phyloP scores from a whole-genome alignment of 2,888 invertebrate genomes.

The Calephelis perditalis region DNA sequence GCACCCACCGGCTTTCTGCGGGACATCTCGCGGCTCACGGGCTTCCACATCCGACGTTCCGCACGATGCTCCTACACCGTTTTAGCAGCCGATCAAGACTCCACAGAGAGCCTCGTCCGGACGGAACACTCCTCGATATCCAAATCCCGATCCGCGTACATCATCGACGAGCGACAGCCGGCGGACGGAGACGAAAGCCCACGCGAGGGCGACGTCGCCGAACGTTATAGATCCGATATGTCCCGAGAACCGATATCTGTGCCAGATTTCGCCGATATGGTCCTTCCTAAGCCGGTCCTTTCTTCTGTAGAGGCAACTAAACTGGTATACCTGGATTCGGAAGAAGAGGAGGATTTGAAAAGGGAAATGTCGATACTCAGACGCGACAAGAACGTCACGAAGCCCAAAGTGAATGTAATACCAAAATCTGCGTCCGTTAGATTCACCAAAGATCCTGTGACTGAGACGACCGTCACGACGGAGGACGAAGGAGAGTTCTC shows the following conservation, averaged over 20 bases:
- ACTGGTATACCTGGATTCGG: constrained; percentile 84
- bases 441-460: constrained; percentile 69
- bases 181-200: constrained; percentile 44
- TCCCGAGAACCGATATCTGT: constrained; percentile 85
- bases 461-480: constrained; percentile 44
- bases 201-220: constrained; percentile 48
- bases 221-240: constrained; percentile 51
- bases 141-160: constrained; percentile 79
- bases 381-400: constrained; percentile 36
- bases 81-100: constrained; percentile 80
- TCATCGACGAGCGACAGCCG: constrained; percentile 64
- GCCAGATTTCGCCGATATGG: constrained; percentile 83
- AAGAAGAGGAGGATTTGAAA: constrained; percentile 75
- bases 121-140: constrained; percentile 55
- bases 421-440: constrained; percentile 79
- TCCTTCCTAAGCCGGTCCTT: constrained; percentile 80
- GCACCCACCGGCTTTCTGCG: constrained; percentile 73
- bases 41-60: constrained; percentile 81
- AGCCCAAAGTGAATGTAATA: constrained; percentile 57
- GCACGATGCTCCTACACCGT: constrained; percentile 86
- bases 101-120: constrained; percentile 80
- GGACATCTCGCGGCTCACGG: constrained; percentile 85
- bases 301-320: constrained; percentile 83
- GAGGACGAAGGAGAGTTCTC: constrained; percentile 79
- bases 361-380: constrained; percentile 37